Conservation (phyloP, 2,113 vertebrate genomes). For the Tauraco erythrolophus region DNA sequence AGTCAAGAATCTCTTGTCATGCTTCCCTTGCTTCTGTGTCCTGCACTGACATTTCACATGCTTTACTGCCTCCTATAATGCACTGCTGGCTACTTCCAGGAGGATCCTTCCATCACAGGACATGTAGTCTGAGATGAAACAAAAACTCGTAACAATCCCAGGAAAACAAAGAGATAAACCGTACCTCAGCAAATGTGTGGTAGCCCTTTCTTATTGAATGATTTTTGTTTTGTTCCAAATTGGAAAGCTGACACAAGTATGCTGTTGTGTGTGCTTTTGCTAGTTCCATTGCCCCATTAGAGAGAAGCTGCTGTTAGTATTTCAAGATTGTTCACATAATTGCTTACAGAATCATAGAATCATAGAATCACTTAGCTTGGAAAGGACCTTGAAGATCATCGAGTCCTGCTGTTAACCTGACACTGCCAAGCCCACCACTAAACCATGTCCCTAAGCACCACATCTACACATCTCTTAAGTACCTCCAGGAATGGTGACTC, state of each 20-base stretch:
- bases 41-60: not conserved
- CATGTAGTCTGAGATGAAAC: not conserved
- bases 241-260: not conserved
- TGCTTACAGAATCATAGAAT: not conserved
- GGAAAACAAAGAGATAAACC: not conserved
- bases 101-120: too few species aligned
- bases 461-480: too few species aligned
- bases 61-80: not conserved
- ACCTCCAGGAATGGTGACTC: too few species aligned
- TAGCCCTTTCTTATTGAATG: not conserved
- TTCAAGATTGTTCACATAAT: not conserved
- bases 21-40: not conserved
- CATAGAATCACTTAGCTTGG: not conserved
- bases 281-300: not conserved
- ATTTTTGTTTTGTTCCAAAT: not conserved
- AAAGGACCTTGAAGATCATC: not conserved
- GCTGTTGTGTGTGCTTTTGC: not conserved
- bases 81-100: not conserved
- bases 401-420: not conserved
- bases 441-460: not conserved
- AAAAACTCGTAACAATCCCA: not conserved
- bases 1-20: not conserved
- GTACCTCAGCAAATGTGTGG: not conserved
- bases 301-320: not conserved
- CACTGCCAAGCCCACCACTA: not conserved